phyloP scores from a whole-genome alignment of 2,888 invertebrate species.

The Troilus luridus region DNA sequence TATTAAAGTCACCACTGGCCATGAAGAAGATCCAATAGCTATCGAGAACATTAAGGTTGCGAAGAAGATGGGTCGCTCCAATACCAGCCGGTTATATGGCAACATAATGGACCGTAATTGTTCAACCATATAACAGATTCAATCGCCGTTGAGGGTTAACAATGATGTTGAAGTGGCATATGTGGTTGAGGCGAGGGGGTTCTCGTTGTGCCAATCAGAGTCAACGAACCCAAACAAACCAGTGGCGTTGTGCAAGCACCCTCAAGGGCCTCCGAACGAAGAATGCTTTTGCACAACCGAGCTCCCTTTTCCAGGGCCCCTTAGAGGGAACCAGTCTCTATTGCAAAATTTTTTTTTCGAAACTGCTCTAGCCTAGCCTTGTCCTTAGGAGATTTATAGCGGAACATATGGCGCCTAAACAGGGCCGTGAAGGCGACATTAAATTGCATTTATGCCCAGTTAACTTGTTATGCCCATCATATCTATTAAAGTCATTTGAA shows the following conservation, averaged over 20 bases:
- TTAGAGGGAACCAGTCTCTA: background rate
- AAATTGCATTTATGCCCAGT: background rate
- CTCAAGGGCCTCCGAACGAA: background rate
- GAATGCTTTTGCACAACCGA: slow-evolving; percentile 17
- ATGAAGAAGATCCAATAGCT: background rate
- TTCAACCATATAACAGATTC: slow-evolving; percentile 18
- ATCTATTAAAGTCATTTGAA: too few species aligned
- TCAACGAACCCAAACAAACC: slow-evolving; percentile 36
- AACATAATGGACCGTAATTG: background rate
- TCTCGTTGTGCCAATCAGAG: background rate
- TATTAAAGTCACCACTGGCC: background rate
- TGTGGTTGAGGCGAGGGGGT: background rate
- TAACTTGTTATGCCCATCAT: background rate
- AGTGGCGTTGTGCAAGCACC: background rate
- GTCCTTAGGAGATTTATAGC: slow-evolving; percentile 7
- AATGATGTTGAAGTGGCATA: background rate
- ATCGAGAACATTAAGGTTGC: background rate
- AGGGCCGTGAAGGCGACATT: background rate
- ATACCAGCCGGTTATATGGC: background rate
- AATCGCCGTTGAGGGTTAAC: background rate
- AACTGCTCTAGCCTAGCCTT: slow-evolving; percentile 13
- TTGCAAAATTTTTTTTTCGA: slow-evolving; percentile 26
- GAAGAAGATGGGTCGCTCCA: background rate
- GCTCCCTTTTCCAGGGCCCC: background rate
- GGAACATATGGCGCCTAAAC: background rate